A percentile compares a stretch with the other conserved stretches of the same genome.
Evolutionary conservation across 2,113 vertebrate genomes (phyloP).

Genomic region (Arvicanthis niloticus): DNA sequence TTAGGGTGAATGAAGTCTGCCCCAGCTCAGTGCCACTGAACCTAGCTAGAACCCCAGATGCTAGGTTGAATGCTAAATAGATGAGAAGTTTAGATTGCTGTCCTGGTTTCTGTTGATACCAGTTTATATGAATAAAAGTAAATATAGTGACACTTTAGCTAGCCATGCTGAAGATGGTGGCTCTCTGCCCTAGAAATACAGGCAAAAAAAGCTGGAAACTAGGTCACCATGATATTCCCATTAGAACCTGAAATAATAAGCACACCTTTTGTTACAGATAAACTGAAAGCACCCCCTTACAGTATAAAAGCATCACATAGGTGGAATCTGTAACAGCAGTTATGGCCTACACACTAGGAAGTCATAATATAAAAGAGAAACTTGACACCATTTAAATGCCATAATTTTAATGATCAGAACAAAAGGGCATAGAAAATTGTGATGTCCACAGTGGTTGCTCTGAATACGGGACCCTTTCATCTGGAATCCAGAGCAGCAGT

Average conservation of each 20-base stretch:
- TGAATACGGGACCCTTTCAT: no score
- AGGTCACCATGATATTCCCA: background rate
- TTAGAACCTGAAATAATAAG: background rate
- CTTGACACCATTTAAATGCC: background rate
- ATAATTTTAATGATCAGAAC: background rate
- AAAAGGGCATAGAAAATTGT: background rate
- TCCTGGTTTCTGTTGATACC: constrained; percentile 38
- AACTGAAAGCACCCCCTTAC: no score
- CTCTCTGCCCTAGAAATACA: background rate
- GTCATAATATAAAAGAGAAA: background rate
- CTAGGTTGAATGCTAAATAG: accelerated
- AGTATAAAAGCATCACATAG: no score
- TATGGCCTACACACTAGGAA: background rate
- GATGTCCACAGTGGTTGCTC: background rate
- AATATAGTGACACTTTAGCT: accelerated
- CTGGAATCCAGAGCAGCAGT: background rate
- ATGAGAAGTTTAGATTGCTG: background rate
- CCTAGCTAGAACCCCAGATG: background rate
- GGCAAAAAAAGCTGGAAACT: background rate
- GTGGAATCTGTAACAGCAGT: background rate
- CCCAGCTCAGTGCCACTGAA: background rate
- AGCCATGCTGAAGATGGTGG: background rate
- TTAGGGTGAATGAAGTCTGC: background rate
- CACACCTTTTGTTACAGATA: background rate
- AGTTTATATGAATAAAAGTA: background rate